These are phyloP conservation scores for Cydia splendana DNA, from an alignment of 1,140 invertebrate genomes.

Conservation along the genomic window DNA sequence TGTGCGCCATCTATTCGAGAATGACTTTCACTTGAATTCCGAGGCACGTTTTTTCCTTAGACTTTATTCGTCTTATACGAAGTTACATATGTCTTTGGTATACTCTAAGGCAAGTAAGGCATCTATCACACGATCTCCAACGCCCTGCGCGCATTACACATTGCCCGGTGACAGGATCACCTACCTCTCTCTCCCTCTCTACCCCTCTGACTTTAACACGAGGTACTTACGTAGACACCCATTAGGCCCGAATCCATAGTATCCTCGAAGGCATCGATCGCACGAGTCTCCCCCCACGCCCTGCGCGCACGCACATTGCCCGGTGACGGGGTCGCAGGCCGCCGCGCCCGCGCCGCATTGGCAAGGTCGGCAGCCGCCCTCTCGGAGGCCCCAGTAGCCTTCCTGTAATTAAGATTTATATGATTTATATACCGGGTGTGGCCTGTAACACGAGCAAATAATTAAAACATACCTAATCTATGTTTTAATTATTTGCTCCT, in stretches of 20 bases:
- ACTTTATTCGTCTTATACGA: too few relatives aligned
- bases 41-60: too few relatives aligned
- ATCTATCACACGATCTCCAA: slow-evolving; percentile 91
- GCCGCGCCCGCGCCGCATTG: slow-evolving; percentile 83
- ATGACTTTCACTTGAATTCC: too few relatives aligned
- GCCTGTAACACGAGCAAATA: too few relatives aligned
- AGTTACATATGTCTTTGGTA: too few relatives aligned
- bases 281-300: slow-evolving; percentile 92
- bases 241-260: slow-evolving; percentile 90
- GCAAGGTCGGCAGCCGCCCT: slow-evolving; percentile 86
- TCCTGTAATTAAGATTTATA: slow-evolving; percentile 67
- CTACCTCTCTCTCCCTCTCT: too few relatives aligned
- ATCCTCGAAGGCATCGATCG: slow-evolving; percentile 87
- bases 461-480: too few relatives aligned
- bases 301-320: slow-evolving; percentile 91
- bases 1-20: too few relatives aligned
- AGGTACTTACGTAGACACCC: slow-evolving; percentile 89
- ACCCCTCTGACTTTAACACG: too few relatives aligned
- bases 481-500: too few relatives aligned
- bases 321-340: slow-evolving; percentile 87
- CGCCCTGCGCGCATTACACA: slow-evolving; percentile 92
- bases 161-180: slow-evolving; percentile 82
- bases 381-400: slow-evolving; percentile 88
- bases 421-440: too few relatives aligned
- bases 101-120: too few relatives aligned